These are phyloP conservation scores for Pteromalus puparum DNA, from an alignment of 1,140 invertebrate species.

Conservation along the genomic window DNA sequence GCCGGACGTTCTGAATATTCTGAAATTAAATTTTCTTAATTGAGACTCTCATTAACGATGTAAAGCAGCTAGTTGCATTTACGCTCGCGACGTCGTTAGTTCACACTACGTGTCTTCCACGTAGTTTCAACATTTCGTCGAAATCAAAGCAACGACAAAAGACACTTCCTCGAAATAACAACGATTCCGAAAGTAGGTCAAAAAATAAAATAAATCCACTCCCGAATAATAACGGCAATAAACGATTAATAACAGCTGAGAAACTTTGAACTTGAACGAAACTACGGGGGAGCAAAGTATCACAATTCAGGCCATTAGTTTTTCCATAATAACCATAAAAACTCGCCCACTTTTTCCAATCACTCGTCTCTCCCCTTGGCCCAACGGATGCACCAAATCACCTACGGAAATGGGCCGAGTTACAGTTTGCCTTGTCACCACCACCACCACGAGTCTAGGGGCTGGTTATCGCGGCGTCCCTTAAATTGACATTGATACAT, in stretches of 20 bases:
- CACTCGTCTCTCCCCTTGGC: neutral
- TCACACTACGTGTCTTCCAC: neutral
- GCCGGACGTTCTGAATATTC: neutral
- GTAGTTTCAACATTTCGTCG: neutral
- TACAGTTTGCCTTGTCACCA: neutral
- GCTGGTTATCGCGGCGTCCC: neutral
- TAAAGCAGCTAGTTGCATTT: neutral
- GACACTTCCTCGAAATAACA: neutral
- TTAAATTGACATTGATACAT: conserved; percentile 21
- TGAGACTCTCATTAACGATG: neutral
- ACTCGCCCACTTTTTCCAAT: neutral
- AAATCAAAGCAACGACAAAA: neutral
- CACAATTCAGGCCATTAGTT: neutral
- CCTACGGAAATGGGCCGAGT: neutral
- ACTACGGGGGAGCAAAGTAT: neutral
- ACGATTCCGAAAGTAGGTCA: neutral
- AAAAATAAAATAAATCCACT: neutral
- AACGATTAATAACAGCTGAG: neutral
- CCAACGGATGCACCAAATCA: neutral
- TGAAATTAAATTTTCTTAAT: neutral
- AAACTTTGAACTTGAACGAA: neutral
- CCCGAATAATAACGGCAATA: neutral
- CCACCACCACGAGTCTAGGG: neutral
- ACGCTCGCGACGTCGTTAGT: neutral
- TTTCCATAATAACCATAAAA: neutral